phyloP scores from a whole-genome alignment of 2,888 invertebrate genomes.

The Rhyacophila evoluta region DNA sequence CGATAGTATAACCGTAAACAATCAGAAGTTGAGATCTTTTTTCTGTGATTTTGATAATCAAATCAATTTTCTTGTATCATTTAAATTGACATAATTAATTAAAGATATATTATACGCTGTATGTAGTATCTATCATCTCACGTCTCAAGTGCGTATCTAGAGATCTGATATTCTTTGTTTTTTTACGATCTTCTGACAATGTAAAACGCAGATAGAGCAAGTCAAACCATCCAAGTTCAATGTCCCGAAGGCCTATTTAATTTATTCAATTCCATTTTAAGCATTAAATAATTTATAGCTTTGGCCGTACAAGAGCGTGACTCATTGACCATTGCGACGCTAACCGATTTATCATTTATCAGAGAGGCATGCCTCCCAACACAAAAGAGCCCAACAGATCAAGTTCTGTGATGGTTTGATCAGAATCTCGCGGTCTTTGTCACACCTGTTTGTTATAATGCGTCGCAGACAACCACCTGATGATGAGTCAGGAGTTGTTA shows the following conservation, averaged over 20 bases:
- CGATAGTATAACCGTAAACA: no score
- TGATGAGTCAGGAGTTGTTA: background rate
- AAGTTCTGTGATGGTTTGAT: background rate
- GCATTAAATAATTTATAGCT: slow-evolving; percentile 8
- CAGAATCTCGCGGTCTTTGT: background rate
- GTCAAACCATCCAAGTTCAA: background rate
- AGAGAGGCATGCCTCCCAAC: background rate
- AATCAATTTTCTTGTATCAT: no score
- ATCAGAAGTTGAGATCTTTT: no score
- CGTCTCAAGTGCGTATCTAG: no score
- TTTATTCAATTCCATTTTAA: slow-evolving; percentile 19
- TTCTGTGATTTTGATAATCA: no score
- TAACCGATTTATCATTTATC: slow-evolving; percentile 4
- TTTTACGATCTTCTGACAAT: no score
- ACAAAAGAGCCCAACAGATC: background rate
- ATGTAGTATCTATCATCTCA: no score
- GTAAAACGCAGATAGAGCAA: background rate
- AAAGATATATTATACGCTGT: no score
- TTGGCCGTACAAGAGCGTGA: background rate
- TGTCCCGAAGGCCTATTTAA: background rate
- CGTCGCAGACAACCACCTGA: slow-evolving; percentile 5
- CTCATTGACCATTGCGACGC: background rate
- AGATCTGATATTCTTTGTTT: no score
- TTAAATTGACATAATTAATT: no score
- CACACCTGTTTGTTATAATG: background rate